Percentiles rank a stretch among this genome's conserved stretches.
These are phyloP conservation scores for Tanytarsus gracilentus DNA, from an alignment of 2,888 invertebrate genomes.

Conservation along the genomic window DNA sequence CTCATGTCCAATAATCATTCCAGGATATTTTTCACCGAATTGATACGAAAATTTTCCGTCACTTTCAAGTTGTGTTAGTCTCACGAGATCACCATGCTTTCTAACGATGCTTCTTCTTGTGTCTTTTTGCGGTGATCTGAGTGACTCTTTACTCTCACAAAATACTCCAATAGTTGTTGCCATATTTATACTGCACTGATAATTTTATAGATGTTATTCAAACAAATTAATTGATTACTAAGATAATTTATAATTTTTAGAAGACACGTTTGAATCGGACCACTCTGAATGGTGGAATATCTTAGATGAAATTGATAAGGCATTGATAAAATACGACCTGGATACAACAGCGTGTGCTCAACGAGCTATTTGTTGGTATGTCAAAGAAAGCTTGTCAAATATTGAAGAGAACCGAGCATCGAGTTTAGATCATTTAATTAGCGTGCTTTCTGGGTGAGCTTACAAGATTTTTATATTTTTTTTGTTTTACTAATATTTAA, in stretches of 20 bases:
- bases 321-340: conserved; percentile 49
- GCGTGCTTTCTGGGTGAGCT: conserved; percentile 44
- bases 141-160: background rate
- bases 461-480: background rate
- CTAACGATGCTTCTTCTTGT: background rate
- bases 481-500: background rate
- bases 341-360: conserved; percentile 55
- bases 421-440: conserved; percentile 45
- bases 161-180: background rate
- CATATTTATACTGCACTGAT: background rate
- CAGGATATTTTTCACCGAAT: conserved; percentile 37
- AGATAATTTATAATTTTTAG: background rate
- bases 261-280: background rate
- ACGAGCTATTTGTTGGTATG: conserved; percentile 48
- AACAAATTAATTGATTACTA: background rate
- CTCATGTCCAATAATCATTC: conserved; percentile 49
- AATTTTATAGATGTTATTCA: background rate
- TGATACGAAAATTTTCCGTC: background rate
- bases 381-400: conserved; percentile 42
- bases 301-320: conserved; percentile 46
- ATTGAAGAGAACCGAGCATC: conserved; percentile 40
- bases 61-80: background rate
- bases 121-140: background rate
- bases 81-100: background rate
- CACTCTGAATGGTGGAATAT: conserved; percentile 32